phyloP scores from a whole-genome alignment of 2,888 invertebrate species.

The Epinotia ramella region DNA sequence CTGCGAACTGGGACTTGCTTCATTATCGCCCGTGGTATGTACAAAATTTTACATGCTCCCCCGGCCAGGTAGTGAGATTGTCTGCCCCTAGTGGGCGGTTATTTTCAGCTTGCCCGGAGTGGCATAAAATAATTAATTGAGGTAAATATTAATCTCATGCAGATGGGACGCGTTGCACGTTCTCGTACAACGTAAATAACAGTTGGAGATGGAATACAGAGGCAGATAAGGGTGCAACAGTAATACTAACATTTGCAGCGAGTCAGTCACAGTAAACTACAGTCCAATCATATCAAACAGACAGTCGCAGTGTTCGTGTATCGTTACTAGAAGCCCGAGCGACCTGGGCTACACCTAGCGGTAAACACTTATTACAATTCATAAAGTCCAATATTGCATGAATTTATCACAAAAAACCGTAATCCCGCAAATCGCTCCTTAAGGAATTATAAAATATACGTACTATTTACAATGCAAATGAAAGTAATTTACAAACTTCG shows the following conservation, averaged over 20 bases:
- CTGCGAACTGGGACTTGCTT: not conserved
- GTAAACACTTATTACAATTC: conserved; percentile 52
- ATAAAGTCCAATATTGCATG: conserved; percentile 71
- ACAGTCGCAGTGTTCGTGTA: conserved; percentile 66
- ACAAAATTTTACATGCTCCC: not conserved
- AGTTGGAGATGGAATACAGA: conserved; percentile 29
- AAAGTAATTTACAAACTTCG: conserved; percentile 74
- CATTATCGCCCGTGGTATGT: not conserved
- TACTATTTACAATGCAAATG: conserved; percentile 81
- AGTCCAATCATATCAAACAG: conserved; percentile 1
- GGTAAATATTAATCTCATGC: conserved; percentile 25
- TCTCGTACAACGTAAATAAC: conserved; percentile 27
- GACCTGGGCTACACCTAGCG: conserved; percentile 28
- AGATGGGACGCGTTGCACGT: conserved; percentile 14
- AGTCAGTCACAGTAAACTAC: conserved; percentile 6
- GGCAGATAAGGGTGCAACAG: conserved; percentile 16
- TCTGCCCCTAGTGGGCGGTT: not conserved
- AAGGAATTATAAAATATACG: conserved; percentile 67
- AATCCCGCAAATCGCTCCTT: conserved; percentile 62
- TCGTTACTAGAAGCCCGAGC: conserved; percentile 37
- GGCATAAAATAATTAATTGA: conserved; percentile 3
- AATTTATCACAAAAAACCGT: conserved; percentile 75
- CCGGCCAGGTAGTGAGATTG: not conserved
- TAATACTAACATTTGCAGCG: conserved; percentile 60
- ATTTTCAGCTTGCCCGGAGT: not conserved